These are phyloP conservation scores for Spea multiplicata DNA, from an alignment of 2,113 vertebrate species.

Conservation along the genomic window DNA sequence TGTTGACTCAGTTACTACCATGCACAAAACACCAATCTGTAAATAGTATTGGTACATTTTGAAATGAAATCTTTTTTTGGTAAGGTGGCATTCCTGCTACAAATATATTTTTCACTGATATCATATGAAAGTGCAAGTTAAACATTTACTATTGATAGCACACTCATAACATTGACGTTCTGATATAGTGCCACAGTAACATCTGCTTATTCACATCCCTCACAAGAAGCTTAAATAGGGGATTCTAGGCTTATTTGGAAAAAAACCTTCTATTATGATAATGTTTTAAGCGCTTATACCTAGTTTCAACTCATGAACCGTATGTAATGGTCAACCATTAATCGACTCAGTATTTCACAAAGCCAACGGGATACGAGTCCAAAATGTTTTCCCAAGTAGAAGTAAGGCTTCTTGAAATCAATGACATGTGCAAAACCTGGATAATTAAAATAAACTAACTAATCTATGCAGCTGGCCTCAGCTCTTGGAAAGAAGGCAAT, in stretches of 20 bases:
- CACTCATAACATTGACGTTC: conserved; percentile 23
- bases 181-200: conserved; percentile 24
- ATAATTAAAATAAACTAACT: conserved; percentile 37
- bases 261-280: not conserved
- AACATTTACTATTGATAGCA: not conserved
- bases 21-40: not conserved
- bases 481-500: conserved; percentile 37
- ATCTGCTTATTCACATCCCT: not conserved
- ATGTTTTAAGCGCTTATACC: not conserved
- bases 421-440: conserved; percentile 52
- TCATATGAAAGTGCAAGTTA: conserved; percentile 21
- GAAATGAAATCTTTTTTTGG: too few relatives aligned
- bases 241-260: conserved; percentile 12
- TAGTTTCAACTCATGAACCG: not conserved
- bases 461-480: conserved; percentile 10
- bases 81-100: not conserved
- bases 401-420: conserved; percentile 56
- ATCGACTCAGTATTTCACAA: not conserved
- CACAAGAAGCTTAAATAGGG: not conserved
- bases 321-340: conserved; percentile 5
- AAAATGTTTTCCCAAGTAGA: conserved; percentile 60
- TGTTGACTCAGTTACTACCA: not conserved
- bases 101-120: conserved; percentile 10
- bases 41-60: too few relatives aligned
- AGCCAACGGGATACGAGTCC: conserved; percentile 11